These are phyloP conservation scores for Channa striata DNA, from an alignment of 2,797 vertebrate genomes.

Conservation along the genomic window DNA sequence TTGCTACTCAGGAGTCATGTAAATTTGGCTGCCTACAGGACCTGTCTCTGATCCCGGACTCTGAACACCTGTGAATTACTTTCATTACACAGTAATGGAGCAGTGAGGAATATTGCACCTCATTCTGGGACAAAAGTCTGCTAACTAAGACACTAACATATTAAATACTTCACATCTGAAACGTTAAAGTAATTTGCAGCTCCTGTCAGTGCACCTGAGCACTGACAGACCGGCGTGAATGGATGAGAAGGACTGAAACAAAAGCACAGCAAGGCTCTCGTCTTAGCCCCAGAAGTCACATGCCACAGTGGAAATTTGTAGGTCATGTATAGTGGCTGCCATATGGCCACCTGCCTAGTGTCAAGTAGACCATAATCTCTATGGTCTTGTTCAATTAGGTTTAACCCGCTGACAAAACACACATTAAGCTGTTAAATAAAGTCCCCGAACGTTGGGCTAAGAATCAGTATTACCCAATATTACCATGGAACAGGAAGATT, in stretches of 20 bases:
- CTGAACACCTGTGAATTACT: conserved; percentile 1
- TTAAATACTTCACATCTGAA: conserved; percentile 3
- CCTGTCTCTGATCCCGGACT: not conserved
- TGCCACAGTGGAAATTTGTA: not conserved
- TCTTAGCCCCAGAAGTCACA: not conserved
- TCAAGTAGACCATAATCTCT: conserved; percentile 16
- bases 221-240: not conserved
- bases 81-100: not conserved
- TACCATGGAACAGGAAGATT: too few species aligned
- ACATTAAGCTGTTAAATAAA: not conserved
- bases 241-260: not conserved
- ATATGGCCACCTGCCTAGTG: not conserved
- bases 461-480: too few species aligned
- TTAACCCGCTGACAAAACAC: conserved; percentile 15
- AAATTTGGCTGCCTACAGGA: conserved; percentile 5
- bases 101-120: not conserved
- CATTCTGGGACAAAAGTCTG: not conserved
- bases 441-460: too few species aligned
- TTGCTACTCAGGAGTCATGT: not conserved
- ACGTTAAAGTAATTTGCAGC: conserved; percentile 9
- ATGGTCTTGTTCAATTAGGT: conserved; percentile 13
- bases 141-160: conserved; percentile 12
- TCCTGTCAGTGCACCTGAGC: conserved; percentile 5
- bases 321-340: not conserved
- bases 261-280: conserved; percentile 1